These are phyloP conservation scores for Yponomeuta cagnagella DNA, from an alignment of 2,888 invertebrate species.

Conservation along the genomic window DNA sequence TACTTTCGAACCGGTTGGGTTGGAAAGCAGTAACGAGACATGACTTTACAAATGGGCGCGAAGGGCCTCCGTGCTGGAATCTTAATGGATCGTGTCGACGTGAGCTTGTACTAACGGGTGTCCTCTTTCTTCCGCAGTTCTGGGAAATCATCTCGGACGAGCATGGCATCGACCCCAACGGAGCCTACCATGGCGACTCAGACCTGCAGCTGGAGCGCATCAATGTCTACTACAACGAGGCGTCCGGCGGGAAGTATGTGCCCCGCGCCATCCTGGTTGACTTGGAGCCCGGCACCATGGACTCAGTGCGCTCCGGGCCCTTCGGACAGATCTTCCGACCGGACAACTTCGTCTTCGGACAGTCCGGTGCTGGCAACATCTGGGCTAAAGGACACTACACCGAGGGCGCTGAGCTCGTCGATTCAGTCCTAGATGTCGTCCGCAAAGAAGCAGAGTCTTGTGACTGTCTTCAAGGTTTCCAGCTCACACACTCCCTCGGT, in stretches of 20 bases:
- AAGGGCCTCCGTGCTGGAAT: constrained; percentile 52
- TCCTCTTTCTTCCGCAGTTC: constrained; percentile 76
- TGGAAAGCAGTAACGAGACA: constrained; percentile 46
- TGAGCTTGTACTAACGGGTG: constrained; percentile 80
- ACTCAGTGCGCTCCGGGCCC: constrained; percentile 81
- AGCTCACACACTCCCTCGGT: constrained; percentile 85
- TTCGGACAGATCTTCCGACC: constrained; percentile 85
- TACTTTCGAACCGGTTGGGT: constrained; percentile 52
- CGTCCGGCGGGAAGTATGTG: constrained; percentile 77
- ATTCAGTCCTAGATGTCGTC: constrained; percentile 88
- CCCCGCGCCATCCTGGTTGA: constrained; percentile 65
- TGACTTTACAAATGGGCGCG: constrained; percentile 39
- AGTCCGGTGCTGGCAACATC: constrained; percentile 77
- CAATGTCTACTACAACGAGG: constrained; percentile 97
- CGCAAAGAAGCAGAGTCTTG: constrained; percentile 92
- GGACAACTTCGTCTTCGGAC: constrained; percentile 83
- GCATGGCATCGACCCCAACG: constrained; percentile 95
- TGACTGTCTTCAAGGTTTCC: constrained; percentile 93
- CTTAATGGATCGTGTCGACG: constrained; percentile 47
- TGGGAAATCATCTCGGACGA: constrained; percentile 98
- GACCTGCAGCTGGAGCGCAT: constrained; percentile 95
- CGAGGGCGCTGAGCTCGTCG: constrained; percentile 79
- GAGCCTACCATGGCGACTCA: constrained; percentile 92
- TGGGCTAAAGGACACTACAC: constrained; percentile 83
- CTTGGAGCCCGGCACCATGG: constrained; percentile 75